These are phyloP conservation scores for Poecilus cupreus DNA, from an alignment of 2,888 invertebrate genomes.

Conservation along the genomic window DNA sequence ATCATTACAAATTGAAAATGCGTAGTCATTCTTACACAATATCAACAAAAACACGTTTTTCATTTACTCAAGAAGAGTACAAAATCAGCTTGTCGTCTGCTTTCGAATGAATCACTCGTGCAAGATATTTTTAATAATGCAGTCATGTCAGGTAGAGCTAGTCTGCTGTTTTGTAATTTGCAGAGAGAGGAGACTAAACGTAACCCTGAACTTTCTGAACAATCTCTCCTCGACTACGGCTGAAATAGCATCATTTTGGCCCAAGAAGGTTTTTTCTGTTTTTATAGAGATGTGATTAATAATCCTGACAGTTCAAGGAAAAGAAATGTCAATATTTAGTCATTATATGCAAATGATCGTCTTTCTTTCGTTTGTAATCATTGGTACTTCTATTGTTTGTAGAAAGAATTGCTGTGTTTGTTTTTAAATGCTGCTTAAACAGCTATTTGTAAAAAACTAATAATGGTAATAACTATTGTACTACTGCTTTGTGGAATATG, in stretches of 20 bases:
- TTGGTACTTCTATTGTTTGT: conserved; percentile 10
- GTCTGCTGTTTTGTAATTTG: conserved; percentile 16
- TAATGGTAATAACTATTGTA: conserved; percentile 18
- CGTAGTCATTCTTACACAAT: conserved; percentile 1
- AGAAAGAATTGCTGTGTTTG: conserved; percentile 4
- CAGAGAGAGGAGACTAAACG: not conserved
- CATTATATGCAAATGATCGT: conserved; percentile 28
- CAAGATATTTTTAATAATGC: conserved; percentile 32
- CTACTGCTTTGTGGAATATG: conserved; percentile 10
- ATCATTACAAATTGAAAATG: conserved; percentile 15
- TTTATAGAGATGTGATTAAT: conserved; percentile 12
- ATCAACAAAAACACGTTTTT: not conserved
- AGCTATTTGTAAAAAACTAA: conserved; percentile 3
- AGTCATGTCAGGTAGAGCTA: conserved; percentile 18
- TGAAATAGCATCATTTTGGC: not conserved
- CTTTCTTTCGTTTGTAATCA: conserved; percentile 3
- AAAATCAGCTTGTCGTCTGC: not conserved
- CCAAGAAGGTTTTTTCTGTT: not conserved
- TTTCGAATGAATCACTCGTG: not conserved
- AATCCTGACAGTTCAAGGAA: conserved; percentile 23
- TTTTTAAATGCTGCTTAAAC: conserved; percentile 16
- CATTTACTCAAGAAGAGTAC: not conserved
- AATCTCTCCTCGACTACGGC: not conserved
- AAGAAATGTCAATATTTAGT: conserved; percentile 8
- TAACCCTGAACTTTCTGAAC: conserved; percentile 33